A percentile compares a stretch with the other conserved stretches of the same genome.
Conservation (phyloP, 2,113 vertebrate genomes). For the Mustelus asterias region DNA sequence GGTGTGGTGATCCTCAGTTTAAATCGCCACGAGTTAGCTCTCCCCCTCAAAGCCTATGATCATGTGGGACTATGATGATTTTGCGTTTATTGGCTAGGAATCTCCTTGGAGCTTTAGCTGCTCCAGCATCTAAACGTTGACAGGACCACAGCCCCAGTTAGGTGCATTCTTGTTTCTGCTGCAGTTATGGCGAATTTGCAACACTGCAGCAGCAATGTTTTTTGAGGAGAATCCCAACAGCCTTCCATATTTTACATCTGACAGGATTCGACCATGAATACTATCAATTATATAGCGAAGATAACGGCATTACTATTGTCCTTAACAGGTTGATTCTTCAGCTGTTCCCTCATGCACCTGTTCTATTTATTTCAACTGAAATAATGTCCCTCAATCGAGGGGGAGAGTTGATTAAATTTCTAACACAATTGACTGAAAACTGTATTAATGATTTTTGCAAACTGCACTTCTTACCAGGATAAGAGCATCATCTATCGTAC, state of each 20-base stretch:
- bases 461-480: constrained; percentile 21
- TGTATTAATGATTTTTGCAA: constrained; percentile 28
- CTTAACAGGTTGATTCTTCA: background rate
- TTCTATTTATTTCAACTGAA: constrained; percentile 24
- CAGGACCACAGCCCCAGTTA: background rate
- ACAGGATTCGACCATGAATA: background rate
- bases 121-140: background rate
- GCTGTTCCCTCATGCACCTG: background rate
- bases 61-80: too few species aligned
- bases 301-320: background rate
- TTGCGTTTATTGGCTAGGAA: background rate
- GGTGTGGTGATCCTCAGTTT: too few species aligned
- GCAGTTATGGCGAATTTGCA: background rate
- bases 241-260: background rate
- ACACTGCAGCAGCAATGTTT: background rate
- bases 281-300: background rate
- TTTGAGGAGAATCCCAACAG: background rate
- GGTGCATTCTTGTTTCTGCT: background rate
- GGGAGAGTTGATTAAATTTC: constrained; percentile 30
- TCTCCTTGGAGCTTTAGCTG: too few species aligned
- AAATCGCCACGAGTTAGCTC: too few species aligned
- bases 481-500: constrained; percentile 31
- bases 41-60: too few species aligned
- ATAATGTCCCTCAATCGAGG: constrained; percentile 20
- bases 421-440: constrained; percentile 31